These are phyloP conservation scores for Sylvilagus floridanus DNA, from an alignment of 2,797 vertebrate genomes.

Conservation along the genomic window DNA sequence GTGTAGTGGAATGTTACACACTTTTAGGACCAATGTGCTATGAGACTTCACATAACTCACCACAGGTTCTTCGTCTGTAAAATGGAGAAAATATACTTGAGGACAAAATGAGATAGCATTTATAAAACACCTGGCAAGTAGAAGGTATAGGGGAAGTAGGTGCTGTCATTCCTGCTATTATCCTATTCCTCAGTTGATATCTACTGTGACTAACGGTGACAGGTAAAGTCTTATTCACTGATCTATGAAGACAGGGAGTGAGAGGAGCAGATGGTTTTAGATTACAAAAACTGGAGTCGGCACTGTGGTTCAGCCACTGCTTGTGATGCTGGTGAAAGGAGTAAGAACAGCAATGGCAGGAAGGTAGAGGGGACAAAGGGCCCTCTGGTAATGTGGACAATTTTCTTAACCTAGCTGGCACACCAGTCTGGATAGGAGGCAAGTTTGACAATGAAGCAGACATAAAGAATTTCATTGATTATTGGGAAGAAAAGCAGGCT, in stretches of 20 bases:
- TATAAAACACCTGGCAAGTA: background rate
- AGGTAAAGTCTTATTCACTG: background rate
- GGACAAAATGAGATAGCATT: background rate
- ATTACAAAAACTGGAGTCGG: background rate
- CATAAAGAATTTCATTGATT: no score
- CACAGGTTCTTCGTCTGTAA: conserved; percentile 23
- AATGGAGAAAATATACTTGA: background rate
- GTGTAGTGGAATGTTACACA: background rate
- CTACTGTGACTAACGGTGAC: conserved; percentile 1
- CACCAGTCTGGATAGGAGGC: no score
- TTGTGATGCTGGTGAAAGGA: no score
- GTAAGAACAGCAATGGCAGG: no score
- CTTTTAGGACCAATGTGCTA: background rate
- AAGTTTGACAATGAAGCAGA: no score
- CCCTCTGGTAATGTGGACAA: no score
- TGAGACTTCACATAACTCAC: background rate
- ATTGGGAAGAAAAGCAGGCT: no score
- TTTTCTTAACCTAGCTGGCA: no score
- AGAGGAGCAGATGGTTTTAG: background rate
- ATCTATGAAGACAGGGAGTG: background rate
- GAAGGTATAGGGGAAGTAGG: background rate
- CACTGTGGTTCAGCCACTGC: no score
- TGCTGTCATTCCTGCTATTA: background rate
- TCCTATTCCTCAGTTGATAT: background rate
- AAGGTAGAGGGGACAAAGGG: no score